These are phyloP conservation scores for Lethenteron camtschaticum DNA, from an alignment of 2,113 vertebrate species.

Conservation along the genomic window DNA sequence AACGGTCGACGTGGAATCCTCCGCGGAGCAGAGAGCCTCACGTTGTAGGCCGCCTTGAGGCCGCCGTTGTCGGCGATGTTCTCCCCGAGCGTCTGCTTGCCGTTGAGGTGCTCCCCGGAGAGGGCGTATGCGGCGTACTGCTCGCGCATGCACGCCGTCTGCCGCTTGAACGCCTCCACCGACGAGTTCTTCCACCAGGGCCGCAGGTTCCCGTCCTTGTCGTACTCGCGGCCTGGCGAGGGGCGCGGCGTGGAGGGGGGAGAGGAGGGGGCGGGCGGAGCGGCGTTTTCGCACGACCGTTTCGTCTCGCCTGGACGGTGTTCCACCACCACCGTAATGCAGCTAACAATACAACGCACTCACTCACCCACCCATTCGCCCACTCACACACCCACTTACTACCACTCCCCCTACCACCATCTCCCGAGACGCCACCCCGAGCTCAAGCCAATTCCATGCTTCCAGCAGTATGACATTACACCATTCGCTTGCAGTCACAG, in stretches of 20 bases:
- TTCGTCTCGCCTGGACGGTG: too few species aligned
- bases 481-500: too few species aligned
- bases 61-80: slow-evolving; percentile 91
- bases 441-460: too few species aligned
- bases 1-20: too few species aligned
- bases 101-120: slow-evolving; percentile 64
- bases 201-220: slow-evolving; percentile 73
- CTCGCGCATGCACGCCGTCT: slow-evolving; percentile 65
- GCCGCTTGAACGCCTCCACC: slow-evolving; percentile 55
- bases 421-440: too few species aligned
- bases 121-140: slow-evolving; percentile 56
- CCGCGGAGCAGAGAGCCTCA: slow-evolving; percentile 12
- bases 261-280: not conserved
- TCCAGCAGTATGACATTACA: too few species aligned
- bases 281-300: too few species aligned
- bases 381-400: too few species aligned
- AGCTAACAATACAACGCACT: too few species aligned
- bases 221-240: slow-evolving; percentile 56
- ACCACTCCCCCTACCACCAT: too few species aligned
- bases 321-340: too few species aligned
- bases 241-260: not conserved
- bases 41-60: slow-evolving; percentile 75
- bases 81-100: slow-evolving; percentile 73
- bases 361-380: too few species aligned
- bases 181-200: slow-evolving; percentile 91